phyloP scores from a whole-genome alignment of 2,113 vertebrate species.

The Scomber colias region DNA sequence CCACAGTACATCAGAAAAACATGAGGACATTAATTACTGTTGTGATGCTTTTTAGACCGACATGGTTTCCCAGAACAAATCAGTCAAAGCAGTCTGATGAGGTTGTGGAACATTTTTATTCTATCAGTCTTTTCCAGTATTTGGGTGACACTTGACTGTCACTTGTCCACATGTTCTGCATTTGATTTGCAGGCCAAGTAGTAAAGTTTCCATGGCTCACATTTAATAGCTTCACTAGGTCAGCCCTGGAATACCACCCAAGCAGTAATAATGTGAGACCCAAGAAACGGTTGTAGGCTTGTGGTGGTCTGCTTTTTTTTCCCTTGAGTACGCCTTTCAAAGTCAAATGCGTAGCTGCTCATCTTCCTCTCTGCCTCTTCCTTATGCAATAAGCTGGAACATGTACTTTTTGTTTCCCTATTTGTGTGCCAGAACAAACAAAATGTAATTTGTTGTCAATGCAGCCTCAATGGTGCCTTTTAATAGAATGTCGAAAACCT shows the following conservation, averaged over 20 bases:
- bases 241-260: background rate
- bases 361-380: background rate
- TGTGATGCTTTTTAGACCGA: background rate
- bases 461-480: background rate
- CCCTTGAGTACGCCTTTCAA: background rate
- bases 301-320: background rate
- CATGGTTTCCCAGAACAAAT: too few relatives aligned
- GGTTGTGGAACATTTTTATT: too few relatives aligned
- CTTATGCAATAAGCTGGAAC: background rate
- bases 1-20: background rate
- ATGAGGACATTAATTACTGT: background rate
- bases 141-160: background rate
- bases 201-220: background rate
- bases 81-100: too few relatives aligned
- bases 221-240: background rate
- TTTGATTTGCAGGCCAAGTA: background rate
- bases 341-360: background rate
- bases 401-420: background rate
- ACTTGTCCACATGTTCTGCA: background rate
- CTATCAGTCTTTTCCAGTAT: background rate
- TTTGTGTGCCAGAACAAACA: slow-evolving; percentile 9
- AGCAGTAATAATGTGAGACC: background rate
- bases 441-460: background rate
- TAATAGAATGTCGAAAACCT: background rate
- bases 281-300: background rate